These are phyloP conservation scores for Hylaeus anthracinus DNA, from an alignment of 1,140 invertebrate species.

Conservation along the genomic window DNA sequence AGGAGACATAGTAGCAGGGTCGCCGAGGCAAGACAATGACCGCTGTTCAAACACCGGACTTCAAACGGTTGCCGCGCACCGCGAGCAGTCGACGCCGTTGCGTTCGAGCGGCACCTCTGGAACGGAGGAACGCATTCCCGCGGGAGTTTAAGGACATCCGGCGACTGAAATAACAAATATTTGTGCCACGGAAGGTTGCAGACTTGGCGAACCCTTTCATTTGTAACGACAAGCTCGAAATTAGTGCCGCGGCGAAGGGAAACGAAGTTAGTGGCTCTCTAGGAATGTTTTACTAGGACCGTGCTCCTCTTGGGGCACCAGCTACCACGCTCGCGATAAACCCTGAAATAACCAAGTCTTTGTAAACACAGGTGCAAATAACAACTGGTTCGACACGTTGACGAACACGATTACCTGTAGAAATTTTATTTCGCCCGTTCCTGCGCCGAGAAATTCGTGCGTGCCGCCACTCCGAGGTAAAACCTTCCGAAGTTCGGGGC, in stretches of 20 bases:
- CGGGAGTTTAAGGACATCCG: slow-evolving; percentile 66
- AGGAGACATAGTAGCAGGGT: neutral
- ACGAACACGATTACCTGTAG: too few relatives aligned
- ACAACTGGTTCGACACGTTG: slow-evolving; percentile 19
- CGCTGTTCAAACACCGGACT: slow-evolving; percentile 67
- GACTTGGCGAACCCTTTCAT: slow-evolving; percentile 78
- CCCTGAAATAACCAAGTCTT: slow-evolving; percentile 66
- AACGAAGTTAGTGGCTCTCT: neutral
- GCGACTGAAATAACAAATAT: slow-evolving; percentile 78
- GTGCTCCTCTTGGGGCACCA: slow-evolving; percentile 12
- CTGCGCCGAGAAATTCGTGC: neutral
- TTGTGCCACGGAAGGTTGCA: slow-evolving; percentile 71
- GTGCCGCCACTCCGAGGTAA: neutral
- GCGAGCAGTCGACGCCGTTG: slow-evolving; percentile 21
- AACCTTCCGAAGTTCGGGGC: slow-evolving; percentile 2
- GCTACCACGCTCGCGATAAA: slow-evolving; percentile 52
- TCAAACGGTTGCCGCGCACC: slow-evolving; percentile 57
- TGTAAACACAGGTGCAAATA: slow-evolving; percentile 71
- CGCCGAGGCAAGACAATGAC: slow-evolving; percentile 62
- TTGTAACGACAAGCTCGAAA: slow-evolving; percentile 79
- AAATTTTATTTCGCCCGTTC: slow-evolving; percentile 1
- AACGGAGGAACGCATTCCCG: slow-evolving; percentile 4
- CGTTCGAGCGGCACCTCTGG: slow-evolving; percentile 11
- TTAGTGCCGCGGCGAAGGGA: slow-evolving; percentile 59
- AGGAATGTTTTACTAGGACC: slow-evolving; percentile 69